Evolutionary conservation across 2,113 vertebrate species (phyloP).

Genomic region (Formicarius rufipectus): DNA sequence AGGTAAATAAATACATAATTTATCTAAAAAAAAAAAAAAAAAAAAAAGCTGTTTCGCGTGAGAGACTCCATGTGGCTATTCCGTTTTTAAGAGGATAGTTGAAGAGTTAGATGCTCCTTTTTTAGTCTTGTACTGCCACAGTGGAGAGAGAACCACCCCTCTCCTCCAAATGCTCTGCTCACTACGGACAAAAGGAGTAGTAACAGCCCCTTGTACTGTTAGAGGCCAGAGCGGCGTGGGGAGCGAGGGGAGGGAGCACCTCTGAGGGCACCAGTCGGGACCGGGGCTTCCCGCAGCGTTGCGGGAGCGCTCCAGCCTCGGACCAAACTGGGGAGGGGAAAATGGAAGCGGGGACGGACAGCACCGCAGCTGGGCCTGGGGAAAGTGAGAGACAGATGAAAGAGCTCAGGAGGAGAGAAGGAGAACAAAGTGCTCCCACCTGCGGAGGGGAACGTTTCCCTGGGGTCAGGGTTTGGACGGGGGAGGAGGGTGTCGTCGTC

Average conservation of each 20-base stretch:
- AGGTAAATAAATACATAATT: not conserved
- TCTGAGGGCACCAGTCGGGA: too few relatives aligned
- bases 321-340: not conserved
- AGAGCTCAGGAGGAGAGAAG: not conserved
- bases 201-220: not conserved
- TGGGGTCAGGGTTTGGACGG: not conserved
- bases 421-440: not conserved
- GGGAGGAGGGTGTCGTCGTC: rapidly evolving
- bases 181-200: rapidly evolving
- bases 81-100: not conserved
- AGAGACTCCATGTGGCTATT: not conserved
- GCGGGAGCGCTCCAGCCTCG: not conserved
- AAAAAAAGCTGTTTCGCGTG: not conserved
- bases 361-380: not conserved
- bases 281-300: not conserved
- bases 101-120: not conserved
- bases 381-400: not conserved
- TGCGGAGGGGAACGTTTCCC: not conserved
- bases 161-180: not conserved
- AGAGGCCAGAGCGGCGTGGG: rapidly evolving
- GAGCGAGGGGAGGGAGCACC: too few relatives aligned
- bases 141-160: not conserved
- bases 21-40: rapidly evolving
- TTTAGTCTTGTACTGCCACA: too few relatives aligned
- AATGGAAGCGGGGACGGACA: not conserved